Evolutionary conservation across 2,888 invertebrate genomes (phyloP).

Genomic region (Drosophila atripex): DNA sequence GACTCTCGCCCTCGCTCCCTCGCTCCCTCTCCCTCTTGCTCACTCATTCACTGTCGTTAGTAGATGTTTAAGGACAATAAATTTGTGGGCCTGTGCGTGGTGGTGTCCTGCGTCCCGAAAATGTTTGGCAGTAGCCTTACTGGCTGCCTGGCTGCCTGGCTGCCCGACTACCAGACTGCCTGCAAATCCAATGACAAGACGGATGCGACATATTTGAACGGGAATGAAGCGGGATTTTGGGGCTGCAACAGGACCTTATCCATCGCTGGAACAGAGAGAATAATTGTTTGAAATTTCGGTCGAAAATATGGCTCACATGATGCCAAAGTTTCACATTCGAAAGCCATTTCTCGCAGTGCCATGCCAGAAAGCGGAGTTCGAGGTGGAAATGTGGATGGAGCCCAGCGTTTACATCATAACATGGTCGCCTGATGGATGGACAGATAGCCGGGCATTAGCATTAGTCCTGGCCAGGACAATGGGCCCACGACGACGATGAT

Average conservation of each 20-base stretch:
- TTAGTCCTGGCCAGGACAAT: conserved; percentile 58
- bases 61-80: conserved; percentile 71
- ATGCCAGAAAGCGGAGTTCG: conserved; percentile 10
- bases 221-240: conserved; percentile 37
- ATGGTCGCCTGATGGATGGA: conserved; percentile 71
- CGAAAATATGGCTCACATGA: no score
- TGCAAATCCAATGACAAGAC: conserved; percentile 54
- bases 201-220: conserved; percentile 64
- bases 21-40: conserved; percentile 34
- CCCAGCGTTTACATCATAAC: conserved; percentile 71
- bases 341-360: background rate
- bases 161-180: conserved; percentile 2
- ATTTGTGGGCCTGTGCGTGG: conserved; percentile 48
- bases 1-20: background rate
- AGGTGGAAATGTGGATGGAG: conserved; percentile 15
- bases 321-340: no score
- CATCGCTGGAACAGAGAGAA: conserved; percentile 44
- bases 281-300: background rate
- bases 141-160: conserved; percentile 25
- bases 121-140: conserved; percentile 59
- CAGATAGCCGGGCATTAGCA: conserved; percentile 75
- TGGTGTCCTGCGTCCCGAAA: conserved; percentile 22
- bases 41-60: conserved; percentile 1
- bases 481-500: conserved; percentile 6
- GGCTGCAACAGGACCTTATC: conserved; percentile 57